These are phyloP conservation scores for Lichenostomus cassidix DNA, from an alignment of 2,113 vertebrate genomes.

Conservation along the genomic window DNA sequence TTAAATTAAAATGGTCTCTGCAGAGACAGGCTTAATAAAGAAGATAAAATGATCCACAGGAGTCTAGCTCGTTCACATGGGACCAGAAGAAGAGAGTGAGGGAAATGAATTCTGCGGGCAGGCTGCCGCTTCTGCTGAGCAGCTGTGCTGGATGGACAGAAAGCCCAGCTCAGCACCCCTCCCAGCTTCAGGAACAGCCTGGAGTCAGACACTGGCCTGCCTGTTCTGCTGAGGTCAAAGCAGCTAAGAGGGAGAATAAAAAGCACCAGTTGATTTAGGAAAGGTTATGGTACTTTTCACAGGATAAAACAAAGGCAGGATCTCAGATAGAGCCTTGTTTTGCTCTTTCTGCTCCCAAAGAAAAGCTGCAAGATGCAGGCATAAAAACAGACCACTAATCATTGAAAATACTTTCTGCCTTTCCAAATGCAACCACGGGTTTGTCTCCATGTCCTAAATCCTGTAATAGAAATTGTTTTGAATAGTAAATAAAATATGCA, in stretches of 20 bases:
- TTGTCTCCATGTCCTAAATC: background rate
- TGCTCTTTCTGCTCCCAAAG: background rate
- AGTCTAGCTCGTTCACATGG: background rate
- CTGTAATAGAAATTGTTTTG: background rate
- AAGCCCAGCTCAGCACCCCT: background rate
- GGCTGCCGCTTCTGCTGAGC: background rate
- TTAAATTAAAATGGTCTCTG: slow-evolving; percentile 42
- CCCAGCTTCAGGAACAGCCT: background rate
- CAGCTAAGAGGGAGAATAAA: background rate
- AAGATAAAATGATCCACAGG: background rate
- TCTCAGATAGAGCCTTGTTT: background rate
- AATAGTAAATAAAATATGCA: background rate
- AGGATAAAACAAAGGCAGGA: background rate
- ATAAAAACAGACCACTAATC: background rate
- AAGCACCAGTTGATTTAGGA: background rate
- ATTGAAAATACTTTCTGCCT: background rate
- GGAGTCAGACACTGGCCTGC: background rate
- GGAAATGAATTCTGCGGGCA: background rate
- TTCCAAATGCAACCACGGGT: background rate
- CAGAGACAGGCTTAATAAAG: slow-evolving; percentile 37
- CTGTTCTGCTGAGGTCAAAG: background rate
- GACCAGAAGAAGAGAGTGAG: background rate
- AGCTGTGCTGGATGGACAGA: background rate
- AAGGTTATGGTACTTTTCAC: background rate
- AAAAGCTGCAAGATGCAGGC: background rate